Conservation (phyloP, 2,888 invertebrate species). For the Phortica magna region DNA sequence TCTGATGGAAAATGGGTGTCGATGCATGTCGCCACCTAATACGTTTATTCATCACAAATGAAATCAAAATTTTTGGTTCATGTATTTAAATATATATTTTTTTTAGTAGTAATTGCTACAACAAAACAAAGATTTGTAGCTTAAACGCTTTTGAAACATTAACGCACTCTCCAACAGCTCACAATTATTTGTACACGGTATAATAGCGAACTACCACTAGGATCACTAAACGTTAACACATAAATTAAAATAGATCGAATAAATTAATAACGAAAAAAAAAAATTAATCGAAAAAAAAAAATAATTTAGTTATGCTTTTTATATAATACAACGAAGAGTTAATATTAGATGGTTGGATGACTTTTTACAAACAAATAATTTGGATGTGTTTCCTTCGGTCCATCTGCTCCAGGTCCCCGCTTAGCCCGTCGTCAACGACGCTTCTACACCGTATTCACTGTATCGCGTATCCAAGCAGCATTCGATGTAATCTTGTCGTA, state of each 20-base stretch:
- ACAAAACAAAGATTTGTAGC: no score
- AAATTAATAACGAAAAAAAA: constrained; percentile 18
- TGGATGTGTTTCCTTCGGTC: background rate
- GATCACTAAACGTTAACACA: background rate
- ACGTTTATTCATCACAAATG: background rate
- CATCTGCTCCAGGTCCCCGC: background rate
- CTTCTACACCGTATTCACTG: constrained; percentile 80
- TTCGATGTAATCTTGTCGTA: constrained; percentile 91
- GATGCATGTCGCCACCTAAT: constrained; percentile 70
- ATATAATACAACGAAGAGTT: constrained; percentile 17
- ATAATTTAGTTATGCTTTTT: constrained; percentile 25
- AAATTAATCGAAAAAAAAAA: constrained; percentile 18
- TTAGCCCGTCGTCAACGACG: background rate
- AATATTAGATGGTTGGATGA: background rate
- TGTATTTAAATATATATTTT: constrained; percentile 6
- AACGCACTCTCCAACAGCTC: no score
- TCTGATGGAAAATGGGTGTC: constrained; percentile 58
- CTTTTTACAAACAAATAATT: background rate
- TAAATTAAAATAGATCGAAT: constrained; percentile 2
- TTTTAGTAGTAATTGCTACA: constrained; percentile 2
- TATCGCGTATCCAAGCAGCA: constrained; percentile 90
- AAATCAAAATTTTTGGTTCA: background rate
- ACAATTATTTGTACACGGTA: no score
- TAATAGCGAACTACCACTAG: background rate
- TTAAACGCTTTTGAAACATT: no score